These are phyloP conservation scores for Notiomystis cincta DNA, from an alignment of 2,113 vertebrate species.

Conservation along the genomic window DNA sequence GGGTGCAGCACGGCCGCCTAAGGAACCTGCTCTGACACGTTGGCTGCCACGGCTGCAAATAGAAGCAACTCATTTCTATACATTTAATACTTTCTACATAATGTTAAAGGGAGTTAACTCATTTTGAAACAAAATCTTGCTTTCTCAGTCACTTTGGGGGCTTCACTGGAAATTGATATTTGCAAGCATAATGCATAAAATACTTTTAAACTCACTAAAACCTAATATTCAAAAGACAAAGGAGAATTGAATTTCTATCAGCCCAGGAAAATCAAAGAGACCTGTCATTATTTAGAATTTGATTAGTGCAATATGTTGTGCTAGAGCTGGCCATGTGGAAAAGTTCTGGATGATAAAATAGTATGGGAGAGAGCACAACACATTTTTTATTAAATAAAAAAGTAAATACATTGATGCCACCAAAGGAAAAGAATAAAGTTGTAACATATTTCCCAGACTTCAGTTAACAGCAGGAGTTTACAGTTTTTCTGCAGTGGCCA, in stretches of 20 bases:
- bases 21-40: fast-evolving
- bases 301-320: neutral
- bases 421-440: slow-evolving; percentile 35
- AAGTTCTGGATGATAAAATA: slow-evolving; percentile 18
- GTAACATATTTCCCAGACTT: slow-evolving; percentile 51
- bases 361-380: neutral
- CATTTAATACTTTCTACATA: neutral
- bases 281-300: slow-evolving; percentile 18
- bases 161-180: neutral
- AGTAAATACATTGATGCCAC: neutral
- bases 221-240: neutral
- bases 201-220: neutral
- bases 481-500: slow-evolving; percentile 39
- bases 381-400: slow-evolving; percentile 7
- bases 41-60: neutral
- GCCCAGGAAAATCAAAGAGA: neutral
- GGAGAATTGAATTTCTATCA: neutral
- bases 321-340: neutral
- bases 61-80: neutral
- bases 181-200: neutral
- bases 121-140: neutral
- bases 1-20: neutral
- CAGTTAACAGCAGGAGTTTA: slow-evolving; percentile 48
- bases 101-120: neutral
- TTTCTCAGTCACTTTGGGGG: neutral